These are phyloP conservation scores for Oophaga pumilio DNA, from an alignment of 2,113 vertebrate genomes.

Conservation along the genomic window DNA sequence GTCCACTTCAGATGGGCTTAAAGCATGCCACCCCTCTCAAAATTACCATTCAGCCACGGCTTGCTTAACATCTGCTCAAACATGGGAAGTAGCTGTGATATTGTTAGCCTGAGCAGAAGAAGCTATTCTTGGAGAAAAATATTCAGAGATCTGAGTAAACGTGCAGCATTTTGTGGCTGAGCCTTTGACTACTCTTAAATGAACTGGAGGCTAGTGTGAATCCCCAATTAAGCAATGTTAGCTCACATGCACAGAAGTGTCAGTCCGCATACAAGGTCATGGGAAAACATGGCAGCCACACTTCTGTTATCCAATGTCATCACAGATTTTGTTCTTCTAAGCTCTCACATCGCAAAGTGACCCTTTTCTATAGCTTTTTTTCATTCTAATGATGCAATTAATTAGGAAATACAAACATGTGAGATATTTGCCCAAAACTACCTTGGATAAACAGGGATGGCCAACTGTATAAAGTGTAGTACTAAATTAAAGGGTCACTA, in stretches of 20 bases:
- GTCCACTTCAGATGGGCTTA: conserved; percentile 89
- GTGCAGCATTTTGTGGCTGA: conserved; percentile 57
- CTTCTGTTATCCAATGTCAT: conserved; percentile 2
- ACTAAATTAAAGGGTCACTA: too few relatives aligned
- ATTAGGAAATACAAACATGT: neutral
- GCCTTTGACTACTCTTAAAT: conserved; percentile 31
- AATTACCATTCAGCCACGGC: conserved; percentile 97
- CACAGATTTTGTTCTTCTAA: neutral
- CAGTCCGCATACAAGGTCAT: conserved; percentile 43
- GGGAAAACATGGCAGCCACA: conserved; percentile 19
- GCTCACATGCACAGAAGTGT: conserved; percentile 47
- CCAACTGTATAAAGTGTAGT: too few relatives aligned
- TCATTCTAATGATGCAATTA: neutral
- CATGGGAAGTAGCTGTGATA: conserved; percentile 66
- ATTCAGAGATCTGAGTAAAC: conserved; percentile 59
- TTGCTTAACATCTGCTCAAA: conserved; percentile 94
- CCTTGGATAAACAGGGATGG: neutral
- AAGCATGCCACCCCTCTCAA: conserved; percentile 82
- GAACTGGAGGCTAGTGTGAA: conserved; percentile 31
- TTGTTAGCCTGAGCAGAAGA: conserved; percentile 62
- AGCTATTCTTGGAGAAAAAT: conserved; percentile 59
- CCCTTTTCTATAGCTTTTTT: neutral
- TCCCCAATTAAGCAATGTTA: conserved; percentile 9
- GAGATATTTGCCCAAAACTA: neutral
- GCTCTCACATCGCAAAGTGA: neutral